phyloP scores from a whole-genome alignment of 1,140 invertebrate species.

The Copidosoma floridanum region DNA sequence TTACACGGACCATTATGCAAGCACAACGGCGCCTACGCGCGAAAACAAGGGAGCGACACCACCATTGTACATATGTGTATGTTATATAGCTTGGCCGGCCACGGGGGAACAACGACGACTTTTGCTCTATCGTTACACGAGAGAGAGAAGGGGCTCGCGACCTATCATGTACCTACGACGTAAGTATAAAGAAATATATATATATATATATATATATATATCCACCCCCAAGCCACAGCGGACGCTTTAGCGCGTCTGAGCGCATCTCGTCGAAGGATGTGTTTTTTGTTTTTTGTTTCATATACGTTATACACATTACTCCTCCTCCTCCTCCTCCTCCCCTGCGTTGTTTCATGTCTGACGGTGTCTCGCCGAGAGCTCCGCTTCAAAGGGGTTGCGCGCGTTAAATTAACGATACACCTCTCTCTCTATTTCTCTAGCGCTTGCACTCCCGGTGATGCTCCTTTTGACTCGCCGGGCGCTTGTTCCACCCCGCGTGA shows the following conservation, averaged over 20 bases:
- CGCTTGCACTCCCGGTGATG: background rate
- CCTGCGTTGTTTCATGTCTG: too few relatives aligned
- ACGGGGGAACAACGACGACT: too few relatives aligned
- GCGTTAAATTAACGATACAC: background rate
- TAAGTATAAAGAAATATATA: too few relatives aligned
- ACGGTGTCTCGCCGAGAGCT: too few relatives aligned
- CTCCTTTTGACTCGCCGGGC: too few relatives aligned
- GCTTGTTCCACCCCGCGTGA: background rate
- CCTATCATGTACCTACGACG: background rate
- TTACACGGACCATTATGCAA: conserved; percentile 47
- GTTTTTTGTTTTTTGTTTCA: background rate
- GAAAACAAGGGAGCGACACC: background rate
- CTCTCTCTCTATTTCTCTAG: background rate
- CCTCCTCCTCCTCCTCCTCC: too few relatives aligned
- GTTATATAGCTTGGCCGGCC: too few relatives aligned
- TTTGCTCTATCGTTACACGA: too few relatives aligned
- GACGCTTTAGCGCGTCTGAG: background rate
- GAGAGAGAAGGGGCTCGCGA: background rate
- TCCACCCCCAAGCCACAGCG: too few relatives aligned
- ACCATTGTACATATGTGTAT: too few relatives aligned
- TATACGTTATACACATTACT: too few relatives aligned
- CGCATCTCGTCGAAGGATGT: background rate
- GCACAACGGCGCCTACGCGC: conserved; percentile 31
- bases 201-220: too few relatives aligned
- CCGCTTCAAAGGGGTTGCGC: conserved; percentile 6